A percentile compares a stretch with the other conserved stretches of the same genome.
Evolutionary conservation across 2,113 vertebrate species (phyloP).

Genomic region (Rhinogobius similis): DNA sequence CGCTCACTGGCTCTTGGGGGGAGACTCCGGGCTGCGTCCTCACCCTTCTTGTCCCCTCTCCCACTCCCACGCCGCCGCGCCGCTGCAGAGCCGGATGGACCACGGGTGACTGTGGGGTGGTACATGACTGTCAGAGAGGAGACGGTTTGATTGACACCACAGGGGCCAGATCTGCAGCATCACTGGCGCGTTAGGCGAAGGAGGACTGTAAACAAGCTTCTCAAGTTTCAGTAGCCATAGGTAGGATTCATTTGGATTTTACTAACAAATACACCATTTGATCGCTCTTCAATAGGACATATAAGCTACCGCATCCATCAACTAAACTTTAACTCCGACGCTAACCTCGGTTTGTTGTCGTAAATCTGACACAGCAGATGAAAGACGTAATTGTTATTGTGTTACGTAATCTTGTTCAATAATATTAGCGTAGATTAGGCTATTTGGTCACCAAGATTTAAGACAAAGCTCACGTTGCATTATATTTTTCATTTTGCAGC

Average conservation of each 20-base stretch:
- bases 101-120: slow-evolving; percentile 25
- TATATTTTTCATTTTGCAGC: no score
- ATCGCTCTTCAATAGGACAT: background rate
- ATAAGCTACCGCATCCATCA: background rate
- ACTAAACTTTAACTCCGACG: background rate
- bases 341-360: background rate
- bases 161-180: slow-evolving; percentile 30
- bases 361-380: background rate
- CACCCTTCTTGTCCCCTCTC: slow-evolving; percentile 49
- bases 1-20: slow-evolving; percentile 32
- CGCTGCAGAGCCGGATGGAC: slow-evolving; percentile 53
- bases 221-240: slow-evolving; percentile 31
- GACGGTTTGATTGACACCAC: slow-evolving; percentile 32
- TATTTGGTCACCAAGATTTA: background rate
- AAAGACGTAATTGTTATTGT: background rate
- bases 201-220: slow-evolving; percentile 26
- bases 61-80: slow-evolving; percentile 43
- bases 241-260: slow-evolving; percentile 31
- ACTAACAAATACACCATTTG: background rate
- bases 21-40: slow-evolving; percentile 59
- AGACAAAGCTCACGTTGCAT: background rate
- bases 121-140: slow-evolving; percentile 42
- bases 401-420: background rate
- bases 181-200: slow-evolving; percentile 22
- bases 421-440: background rate